A percentile compares a stretch with the other conserved stretches of the same genome.
Conservation (phyloP, 2,113 vertebrate genomes). For the Scomber japonicus region DNA sequence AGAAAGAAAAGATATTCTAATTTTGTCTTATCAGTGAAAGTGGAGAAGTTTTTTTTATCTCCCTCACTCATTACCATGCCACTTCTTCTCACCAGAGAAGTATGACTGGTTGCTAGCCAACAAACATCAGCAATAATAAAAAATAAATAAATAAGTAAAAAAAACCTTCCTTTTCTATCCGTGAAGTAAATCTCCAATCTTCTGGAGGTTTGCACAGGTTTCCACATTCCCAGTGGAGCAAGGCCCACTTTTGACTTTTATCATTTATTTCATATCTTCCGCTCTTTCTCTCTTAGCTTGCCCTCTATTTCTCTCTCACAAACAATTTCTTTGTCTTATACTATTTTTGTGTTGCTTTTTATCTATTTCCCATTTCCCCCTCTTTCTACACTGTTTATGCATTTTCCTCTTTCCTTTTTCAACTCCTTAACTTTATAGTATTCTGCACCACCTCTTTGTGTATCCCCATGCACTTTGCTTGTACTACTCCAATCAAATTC, state of each 20-base stretch:
- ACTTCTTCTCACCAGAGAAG: constrained; percentile 32
- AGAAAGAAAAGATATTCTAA: constrained; percentile 52
- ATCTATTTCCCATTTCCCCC: constrained; percentile 48
- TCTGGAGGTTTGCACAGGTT: constrained; percentile 1
- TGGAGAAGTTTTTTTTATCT: constrained; percentile 44
- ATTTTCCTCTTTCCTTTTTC: constrained; percentile 34
- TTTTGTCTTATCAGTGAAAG: constrained; percentile 48
- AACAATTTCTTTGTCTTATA: constrained; percentile 38
- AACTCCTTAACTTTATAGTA: constrained; percentile 50
- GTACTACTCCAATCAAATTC: constrained; percentile 65
- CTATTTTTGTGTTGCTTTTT: constrained; percentile 53
- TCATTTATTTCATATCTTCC: constrained; percentile 27
- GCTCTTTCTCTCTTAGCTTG: constrained; percentile 9
- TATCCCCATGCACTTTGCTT: constrained; percentile 39
- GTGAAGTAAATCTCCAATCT: constrained; percentile 29
- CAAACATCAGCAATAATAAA: constrained; percentile 40
- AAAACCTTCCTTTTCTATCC: constrained; percentile 13
- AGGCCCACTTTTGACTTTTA: constrained; percentile 30
- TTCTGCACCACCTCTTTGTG: constrained; percentile 50
- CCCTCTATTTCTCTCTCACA: constrained; percentile 50
- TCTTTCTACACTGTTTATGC: constrained; percentile 36
- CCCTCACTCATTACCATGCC: constrained; percentile 23
- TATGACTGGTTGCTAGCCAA: constrained; percentile 40
- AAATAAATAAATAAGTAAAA: constrained; percentile 4
- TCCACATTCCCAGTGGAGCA: constrained; percentile 13